These are phyloP conservation scores for Epistrophella euchroma DNA, from an alignment of 2,888 invertebrate genomes.

Conservation along the genomic window DNA sequence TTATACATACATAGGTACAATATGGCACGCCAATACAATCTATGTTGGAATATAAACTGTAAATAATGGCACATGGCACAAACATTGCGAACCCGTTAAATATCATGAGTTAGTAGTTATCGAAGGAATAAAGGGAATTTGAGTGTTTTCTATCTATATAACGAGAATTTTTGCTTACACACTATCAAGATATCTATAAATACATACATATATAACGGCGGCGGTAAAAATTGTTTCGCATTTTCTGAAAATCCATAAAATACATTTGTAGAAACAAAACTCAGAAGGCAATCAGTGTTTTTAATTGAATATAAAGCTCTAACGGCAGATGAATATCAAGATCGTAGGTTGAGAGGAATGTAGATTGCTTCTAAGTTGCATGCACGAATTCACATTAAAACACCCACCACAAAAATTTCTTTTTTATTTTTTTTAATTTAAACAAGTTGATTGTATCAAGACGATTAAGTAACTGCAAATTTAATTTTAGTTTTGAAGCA, in stretches of 20 bases:
- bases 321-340: background rate
- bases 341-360: background rate
- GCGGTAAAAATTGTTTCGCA: background rate
- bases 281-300: constrained; percentile 12
- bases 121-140: background rate
- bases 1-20: background rate
- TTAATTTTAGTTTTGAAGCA: background rate
- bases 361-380: background rate
- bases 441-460: background rate
- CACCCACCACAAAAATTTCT: background rate
- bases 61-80: constrained; percentile 31
- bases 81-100: constrained; percentile 4
- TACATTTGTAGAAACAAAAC: constrained; percentile 7
- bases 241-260: constrained; percentile 7
- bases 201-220: background rate
- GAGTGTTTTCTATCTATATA: background rate
- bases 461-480: background rate
- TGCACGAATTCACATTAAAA: constrained; percentile 19
- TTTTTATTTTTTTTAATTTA: constrained; percentile 17
- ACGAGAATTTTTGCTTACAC: constrained; percentile 1
- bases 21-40: constrained; percentile 19
- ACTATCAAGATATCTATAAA: background rate
- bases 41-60: constrained; percentile 2
- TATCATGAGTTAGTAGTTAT: background rate
- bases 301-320: constrained; percentile 5